phyloP scores from a whole-genome alignment of 2,797 vertebrate species.

The Pseudopleuronectes americanus region DNA sequence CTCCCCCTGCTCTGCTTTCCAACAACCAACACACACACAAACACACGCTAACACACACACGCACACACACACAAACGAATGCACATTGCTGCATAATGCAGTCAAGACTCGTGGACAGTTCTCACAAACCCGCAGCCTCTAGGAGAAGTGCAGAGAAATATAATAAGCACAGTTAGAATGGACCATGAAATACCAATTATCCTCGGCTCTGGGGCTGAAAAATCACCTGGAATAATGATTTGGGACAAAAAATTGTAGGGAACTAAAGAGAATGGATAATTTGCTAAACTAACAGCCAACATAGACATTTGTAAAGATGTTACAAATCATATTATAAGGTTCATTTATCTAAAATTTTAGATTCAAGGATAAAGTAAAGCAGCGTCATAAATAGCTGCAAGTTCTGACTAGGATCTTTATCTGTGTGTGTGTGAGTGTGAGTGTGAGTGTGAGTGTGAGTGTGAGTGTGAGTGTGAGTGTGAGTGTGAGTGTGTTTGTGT shows the following conservation, averaged over 20 bases:
- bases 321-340: neutral
- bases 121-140: slow-evolving; percentile 30
- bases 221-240: slow-evolving; percentile 35
- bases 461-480: no score
- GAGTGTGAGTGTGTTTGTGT: no score
- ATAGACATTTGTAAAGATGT: neutral
- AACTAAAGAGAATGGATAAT: slow-evolving; percentile 2
- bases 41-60: slow-evolving; percentile 9
- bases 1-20: slow-evolving; percentile 47
- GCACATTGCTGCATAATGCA: slow-evolving; percentile 38
- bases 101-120: slow-evolving; percentile 32
- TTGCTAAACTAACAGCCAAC: neutral
- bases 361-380: slow-evolving; percentile 1
- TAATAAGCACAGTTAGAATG: slow-evolving; percentile 19
- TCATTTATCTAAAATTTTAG: neutral
- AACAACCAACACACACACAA: slow-evolving; percentile 25
- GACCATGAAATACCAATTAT: slow-evolving; percentile 41
- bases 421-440: no score
- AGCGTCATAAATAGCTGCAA: neutral
- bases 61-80: neutral
- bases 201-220: slow-evolving; percentile 14
- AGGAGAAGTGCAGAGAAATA: slow-evolving; percentile 15
- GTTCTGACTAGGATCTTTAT: no score
- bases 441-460: no score
- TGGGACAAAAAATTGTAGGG: neutral